Evolutionary conservation across 1,140 invertebrate species (phyloP).

Genomic region (Pantala flavescens): DNA sequence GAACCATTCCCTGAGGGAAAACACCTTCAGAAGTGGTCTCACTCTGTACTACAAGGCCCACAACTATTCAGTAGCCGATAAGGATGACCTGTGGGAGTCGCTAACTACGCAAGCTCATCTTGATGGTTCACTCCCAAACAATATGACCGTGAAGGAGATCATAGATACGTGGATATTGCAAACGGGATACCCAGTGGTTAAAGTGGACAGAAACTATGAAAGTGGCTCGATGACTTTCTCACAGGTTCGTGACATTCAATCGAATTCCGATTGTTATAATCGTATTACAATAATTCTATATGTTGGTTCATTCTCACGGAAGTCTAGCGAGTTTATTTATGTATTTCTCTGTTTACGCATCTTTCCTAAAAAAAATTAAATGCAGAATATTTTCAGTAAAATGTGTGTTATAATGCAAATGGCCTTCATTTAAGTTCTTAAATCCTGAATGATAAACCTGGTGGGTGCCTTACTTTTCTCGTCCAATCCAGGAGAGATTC

Average conservation of each 20-base stretch:
- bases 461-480: too few species aligned
- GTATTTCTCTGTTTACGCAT: too few species aligned
- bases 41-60: constrained; percentile 28
- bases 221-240: constrained; percentile 35
- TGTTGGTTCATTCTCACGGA: too few species aligned
- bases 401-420: too few species aligned
- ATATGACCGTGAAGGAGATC: constrained; percentile 28
- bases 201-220: constrained; percentile 29
- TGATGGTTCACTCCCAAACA: constrained; percentile 25
- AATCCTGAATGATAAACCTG: too few species aligned
- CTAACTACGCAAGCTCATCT: constrained; percentile 34
- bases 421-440: too few species aligned
- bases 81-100: constrained; percentile 42
- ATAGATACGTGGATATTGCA: constrained; percentile 44
- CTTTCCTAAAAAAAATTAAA: too few species aligned
- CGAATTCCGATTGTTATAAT: too few species aligned
- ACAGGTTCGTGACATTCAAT: constrained; percentile 37
- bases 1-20: constrained; percentile 43
- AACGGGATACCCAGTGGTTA: constrained; percentile 41
- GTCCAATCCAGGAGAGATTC: too few species aligned
- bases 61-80: constrained; percentile 38
- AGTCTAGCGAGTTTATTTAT: too few species aligned
- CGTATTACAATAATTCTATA: too few species aligned
- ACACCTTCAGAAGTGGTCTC: constrained; percentile 41
- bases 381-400: too few species aligned